Percentiles rank a stretch among this genome's conserved stretches.
These are phyloP conservation scores for Poeciliopsis retropinna DNA, from an alignment of 2,113 vertebrate species.

Conservation along the genomic window DNA sequence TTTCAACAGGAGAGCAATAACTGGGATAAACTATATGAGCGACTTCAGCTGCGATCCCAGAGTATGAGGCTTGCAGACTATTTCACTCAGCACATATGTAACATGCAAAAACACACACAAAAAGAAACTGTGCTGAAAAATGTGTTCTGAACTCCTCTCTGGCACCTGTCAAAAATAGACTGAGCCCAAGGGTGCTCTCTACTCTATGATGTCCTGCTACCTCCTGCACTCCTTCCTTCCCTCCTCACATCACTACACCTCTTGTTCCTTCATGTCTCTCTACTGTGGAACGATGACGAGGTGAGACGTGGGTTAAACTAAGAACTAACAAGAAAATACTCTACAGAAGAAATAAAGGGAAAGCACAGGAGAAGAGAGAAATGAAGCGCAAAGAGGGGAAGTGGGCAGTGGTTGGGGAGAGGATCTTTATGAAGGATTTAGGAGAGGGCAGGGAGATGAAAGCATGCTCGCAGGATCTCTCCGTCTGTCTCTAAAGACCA, in stretches of 20 bases:
- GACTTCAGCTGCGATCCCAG: conserved; percentile 12
- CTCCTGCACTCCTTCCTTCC: conserved; percentile 51
- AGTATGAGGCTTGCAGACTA: conserved; percentile 9
- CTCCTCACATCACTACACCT: conserved; percentile 24
- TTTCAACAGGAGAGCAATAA: conserved; percentile 23
- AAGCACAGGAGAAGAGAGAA: neutral
- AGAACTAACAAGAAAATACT: neutral
- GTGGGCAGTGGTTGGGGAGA: conserved; percentile 1
- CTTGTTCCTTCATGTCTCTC: neutral
- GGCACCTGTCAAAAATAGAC: conserved; percentile 62
- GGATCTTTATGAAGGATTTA: conserved; percentile 17
- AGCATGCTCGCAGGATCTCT: conserved; percentile 56
- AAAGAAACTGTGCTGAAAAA: conserved; percentile 29
- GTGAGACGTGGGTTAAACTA: neutral
- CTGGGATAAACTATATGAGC: conserved; percentile 14
- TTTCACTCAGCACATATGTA: neutral
- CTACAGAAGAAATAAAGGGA: neutral
- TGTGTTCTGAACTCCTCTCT: conserved; percentile 53
- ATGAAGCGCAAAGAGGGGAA: conserved; percentile 2
- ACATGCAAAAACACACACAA: conserved; percentile 5
- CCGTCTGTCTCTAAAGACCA: conserved; percentile 56
- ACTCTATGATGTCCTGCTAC: conserved; percentile 37
- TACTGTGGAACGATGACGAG: neutral
- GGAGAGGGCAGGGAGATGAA: conserved; percentile 29
- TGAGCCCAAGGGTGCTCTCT: conserved; percentile 51